Base-by-base conservation (phyloP, 2,888 invertebrate species). In the Polyommatus iphigenia region DNA sequence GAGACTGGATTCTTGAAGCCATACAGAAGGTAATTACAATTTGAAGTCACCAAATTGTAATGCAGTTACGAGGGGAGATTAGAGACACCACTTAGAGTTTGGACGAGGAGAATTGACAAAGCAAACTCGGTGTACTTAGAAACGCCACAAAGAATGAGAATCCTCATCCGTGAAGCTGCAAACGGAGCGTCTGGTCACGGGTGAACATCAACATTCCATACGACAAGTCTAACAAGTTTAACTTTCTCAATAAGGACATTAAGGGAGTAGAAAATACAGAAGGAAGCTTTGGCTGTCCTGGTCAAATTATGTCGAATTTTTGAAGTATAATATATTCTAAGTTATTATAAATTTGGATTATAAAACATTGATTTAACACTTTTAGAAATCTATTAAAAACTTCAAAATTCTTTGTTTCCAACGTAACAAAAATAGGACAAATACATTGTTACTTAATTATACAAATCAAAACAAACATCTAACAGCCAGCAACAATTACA, bases 41-140 rank as follows among this genome's bases (percentile, higher is more conserved):
- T 91, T 92, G 92, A 93, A 94, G 93, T 93, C 90, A 93, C 94
- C 94, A 94, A 93, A 90, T 91, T 91, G 90, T 90, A 94, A 94
- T 94, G 93, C 94, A 94, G 94, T 94, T 93, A 94, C 94, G 94
- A 94, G 94, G 93, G 93, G 94, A 94, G 94, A 94, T 94, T 91
- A 85, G 85, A 83, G 84, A 91, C 92, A 93, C 93, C 93, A 93
- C 94, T 91, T 79, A 80, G 81, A 86, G 82, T 85, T 82, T 84
- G 85, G 85, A 79, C 80, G 80, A 81, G 82, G 80, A 82, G 86
- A 87, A 87, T 85, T 81, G 80, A 81, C 85, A 84, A 86, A 88
- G 88, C 87, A 83, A 85, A 85, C 84, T 75, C 50, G 20, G 29
- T 80, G 81, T 81, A 80, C 82, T 86, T 87, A 87, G 82, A 86